Percentiles rank a stretch among this genome's conserved stretches.
phyloP scores from a whole-genome alignment of 2,797 vertebrate species.

The Chaenodraco wilsoni region DNA sequence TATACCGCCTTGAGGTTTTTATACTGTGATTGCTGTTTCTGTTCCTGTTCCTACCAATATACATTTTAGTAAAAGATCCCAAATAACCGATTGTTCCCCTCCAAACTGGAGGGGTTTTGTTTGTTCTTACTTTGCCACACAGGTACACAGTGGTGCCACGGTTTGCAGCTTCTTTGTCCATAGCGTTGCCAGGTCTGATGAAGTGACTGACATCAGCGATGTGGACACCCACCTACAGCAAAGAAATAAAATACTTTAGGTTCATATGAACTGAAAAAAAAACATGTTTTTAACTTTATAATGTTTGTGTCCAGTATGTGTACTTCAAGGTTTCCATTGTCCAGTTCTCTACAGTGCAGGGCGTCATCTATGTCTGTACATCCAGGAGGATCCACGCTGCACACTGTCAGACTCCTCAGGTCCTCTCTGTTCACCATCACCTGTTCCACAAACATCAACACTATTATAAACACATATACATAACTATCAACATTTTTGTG shows the following conservation, averaged over 20 bases:
- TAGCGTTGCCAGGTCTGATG: constrained; percentile 94
- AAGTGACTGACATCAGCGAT: constrained; percentile 99
- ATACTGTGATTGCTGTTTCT: too few relatives aligned
- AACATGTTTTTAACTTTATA: neutral
- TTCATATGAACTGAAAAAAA: neutral
- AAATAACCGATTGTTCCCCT: too few relatives aligned
- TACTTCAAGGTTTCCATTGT: constrained; percentile 94
- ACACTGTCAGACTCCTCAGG: constrained; percentile 89
- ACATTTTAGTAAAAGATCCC: too few relatives aligned
- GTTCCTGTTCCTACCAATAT: too few relatives aligned
- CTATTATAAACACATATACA: neutral
- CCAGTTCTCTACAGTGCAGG: constrained; percentile 89
- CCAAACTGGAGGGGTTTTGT: neutral
- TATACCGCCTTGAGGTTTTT: too few relatives aligned
- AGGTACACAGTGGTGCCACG: constrained; percentile 97
- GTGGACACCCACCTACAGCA: constrained; percentile 92
- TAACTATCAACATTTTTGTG: neutral
- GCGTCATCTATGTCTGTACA: constrained; percentile 98
- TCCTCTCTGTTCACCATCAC: constrained; percentile 91
- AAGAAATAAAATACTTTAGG: neutral
- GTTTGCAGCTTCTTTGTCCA: constrained; percentile 94
- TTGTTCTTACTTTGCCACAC: constrained; percentile 90
- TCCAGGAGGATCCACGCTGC: constrained; percentile 97
- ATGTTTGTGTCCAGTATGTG: neutral
- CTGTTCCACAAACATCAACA: constrained; percentile 69